Evolutionary conservation across 2,888 invertebrate genomes (phyloP).

Genomic region (Orchestes rusci): DNA sequence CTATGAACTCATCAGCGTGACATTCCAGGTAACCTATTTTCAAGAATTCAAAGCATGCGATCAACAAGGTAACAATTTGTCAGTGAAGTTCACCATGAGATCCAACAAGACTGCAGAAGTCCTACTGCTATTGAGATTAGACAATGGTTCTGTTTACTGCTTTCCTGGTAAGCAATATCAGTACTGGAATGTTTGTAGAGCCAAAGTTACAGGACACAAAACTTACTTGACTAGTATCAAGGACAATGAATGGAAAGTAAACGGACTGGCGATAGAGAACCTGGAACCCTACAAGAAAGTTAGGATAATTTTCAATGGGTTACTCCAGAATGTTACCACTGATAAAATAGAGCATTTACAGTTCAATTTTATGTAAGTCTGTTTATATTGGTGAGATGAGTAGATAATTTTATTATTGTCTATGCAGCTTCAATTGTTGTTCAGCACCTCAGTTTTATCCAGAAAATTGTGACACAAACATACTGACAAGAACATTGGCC

Average conservation of each 20-base stretch:
- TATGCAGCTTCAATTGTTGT: conserved; percentile 51
- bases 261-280: conserved; percentile 54
- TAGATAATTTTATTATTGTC: no score
- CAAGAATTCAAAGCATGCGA: conserved; percentile 49
- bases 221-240: conserved; percentile 35
- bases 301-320: conserved; percentile 63
- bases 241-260: conserved; percentile 52
- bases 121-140: conserved; percentile 46
- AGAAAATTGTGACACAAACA: conserved; percentile 48
- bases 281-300: conserved; percentile 54
- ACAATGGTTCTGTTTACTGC: conserved; percentile 41
- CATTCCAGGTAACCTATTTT: conserved; percentile 9
- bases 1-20: background rate
- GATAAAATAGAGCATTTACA: conserved; percentile 44
- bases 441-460: conserved; percentile 47
- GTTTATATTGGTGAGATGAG: no score
- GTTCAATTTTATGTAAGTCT: conserved; percentile 56
- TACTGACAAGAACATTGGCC: conserved; percentile 52
- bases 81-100: conserved; percentile 49
- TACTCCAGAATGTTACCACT: conserved; percentile 47
- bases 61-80: conserved; percentile 50
- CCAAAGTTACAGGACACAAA: conserved; percentile 11
- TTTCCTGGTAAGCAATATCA: conserved; percentile 41
- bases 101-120: conserved; percentile 50
- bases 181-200: background rate